Evolutionary conservation across 2,888 invertebrate species (phyloP).

Genomic region (Ariolimax columbianus): DNA sequence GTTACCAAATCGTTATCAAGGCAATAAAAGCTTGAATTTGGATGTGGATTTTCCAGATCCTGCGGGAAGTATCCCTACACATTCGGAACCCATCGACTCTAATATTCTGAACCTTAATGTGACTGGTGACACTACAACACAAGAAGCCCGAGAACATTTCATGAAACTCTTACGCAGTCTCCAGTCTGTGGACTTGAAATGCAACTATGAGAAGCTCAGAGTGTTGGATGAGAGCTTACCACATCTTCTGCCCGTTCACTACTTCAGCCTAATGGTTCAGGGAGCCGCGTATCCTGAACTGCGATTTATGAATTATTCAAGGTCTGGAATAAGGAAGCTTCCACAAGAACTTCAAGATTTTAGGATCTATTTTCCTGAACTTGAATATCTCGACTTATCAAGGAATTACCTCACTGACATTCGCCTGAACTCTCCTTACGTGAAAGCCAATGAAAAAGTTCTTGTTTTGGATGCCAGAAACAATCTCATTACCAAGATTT

Average conservation of each 20-base stretch:
- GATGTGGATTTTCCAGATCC: no score
- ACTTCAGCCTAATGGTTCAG: constrained; percentile 58
- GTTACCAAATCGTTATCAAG: no score
- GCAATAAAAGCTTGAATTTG: background rate
- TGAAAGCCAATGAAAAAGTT: background rate
- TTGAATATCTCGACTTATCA: constrained; percentile 60
- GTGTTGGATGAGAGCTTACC: constrained; percentile 60
- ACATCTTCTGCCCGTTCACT: constrained; percentile 55
- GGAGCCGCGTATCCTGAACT: constrained; percentile 60
- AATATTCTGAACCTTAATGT: background rate
- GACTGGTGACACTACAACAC: background rate
- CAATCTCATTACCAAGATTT: constrained; percentile 45
- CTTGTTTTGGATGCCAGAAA: constrained; percentile 38
- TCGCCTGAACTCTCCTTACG: constrained; percentile 39
- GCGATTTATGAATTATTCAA: constrained; percentile 51
- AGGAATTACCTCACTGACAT: constrained; percentile 62
- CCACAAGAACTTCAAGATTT: constrained; percentile 59
- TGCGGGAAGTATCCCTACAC: background rate
- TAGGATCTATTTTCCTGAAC: constrained; percentile 61
- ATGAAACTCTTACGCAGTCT: background rate
- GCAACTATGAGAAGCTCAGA: constrained; percentile 57
- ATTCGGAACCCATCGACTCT: background rate
- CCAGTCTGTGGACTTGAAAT: constrained; percentile 38
- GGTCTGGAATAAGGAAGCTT: constrained; percentile 56
- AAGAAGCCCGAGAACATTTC: background rate